phyloP scores from a whole-genome alignment of 2,888 invertebrate genomes.

The Acrocera orbiculus region DNA sequence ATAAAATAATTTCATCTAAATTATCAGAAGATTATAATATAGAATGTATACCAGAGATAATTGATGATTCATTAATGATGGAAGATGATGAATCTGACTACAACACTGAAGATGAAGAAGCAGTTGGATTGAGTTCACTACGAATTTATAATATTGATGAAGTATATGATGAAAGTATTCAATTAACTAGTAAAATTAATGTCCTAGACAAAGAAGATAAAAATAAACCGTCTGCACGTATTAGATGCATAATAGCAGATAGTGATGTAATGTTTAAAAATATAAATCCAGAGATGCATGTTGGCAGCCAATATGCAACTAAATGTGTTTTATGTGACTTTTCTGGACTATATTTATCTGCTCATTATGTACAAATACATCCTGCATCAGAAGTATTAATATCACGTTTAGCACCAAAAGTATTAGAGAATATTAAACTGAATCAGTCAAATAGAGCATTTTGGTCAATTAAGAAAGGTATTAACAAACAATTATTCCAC shows the following conservation, averaged over 20 bases:
- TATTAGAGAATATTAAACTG: conserved; percentile 10
- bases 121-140: neutral
- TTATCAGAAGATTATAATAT: neutral
- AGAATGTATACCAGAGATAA: neutral
- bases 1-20: too few relatives aligned
- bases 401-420: conserved; percentile 19
- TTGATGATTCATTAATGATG: neutral
- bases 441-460: neutral
- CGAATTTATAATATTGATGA: too few relatives aligned
- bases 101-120: neutral
- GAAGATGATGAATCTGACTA: neutral
- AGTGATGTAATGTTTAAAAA: too few relatives aligned
- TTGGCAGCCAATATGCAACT: conserved; percentile 15
- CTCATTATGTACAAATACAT: conserved; percentile 21
- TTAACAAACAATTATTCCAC: conserved; percentile 8
- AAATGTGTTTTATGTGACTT: conserved; percentile 20
- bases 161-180: too few relatives aligned
- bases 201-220: too few relatives aligned
- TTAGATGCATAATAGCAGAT: too few relatives aligned
- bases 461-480: neutral
- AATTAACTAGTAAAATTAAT: too few relatives aligned
- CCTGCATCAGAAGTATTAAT: conserved; percentile 19
- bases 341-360: conserved; percentile 29
- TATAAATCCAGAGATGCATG: conserved; percentile 20
- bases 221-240: too few relatives aligned